Conservation (phyloP, 2,888 invertebrate genomes). For the Fragum sueziense region DNA sequence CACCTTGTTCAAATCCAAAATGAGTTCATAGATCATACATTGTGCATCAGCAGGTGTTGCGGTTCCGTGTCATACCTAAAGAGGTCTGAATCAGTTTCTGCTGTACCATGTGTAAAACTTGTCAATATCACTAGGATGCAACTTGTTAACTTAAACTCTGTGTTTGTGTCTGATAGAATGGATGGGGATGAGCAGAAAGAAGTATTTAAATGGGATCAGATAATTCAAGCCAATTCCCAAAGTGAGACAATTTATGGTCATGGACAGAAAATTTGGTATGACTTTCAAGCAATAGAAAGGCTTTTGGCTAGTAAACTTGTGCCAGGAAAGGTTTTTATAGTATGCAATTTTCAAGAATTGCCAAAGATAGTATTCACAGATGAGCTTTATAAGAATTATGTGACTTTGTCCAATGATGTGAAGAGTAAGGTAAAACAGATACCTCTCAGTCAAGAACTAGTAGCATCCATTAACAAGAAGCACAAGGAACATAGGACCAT, state of each 20-base stretch:
- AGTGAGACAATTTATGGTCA: constrained; percentile 48
- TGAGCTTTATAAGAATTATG: constrained; percentile 62
- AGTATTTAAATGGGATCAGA: constrained; percentile 31
- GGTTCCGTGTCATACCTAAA: constrained; percentile 38
- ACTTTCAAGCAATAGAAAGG: constrained; percentile 60
- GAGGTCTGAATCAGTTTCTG: constrained; percentile 9
- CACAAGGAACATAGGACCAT: constrained; percentile 36
- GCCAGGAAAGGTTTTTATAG: constrained; percentile 42
- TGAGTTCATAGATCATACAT: constrained; percentile 46
- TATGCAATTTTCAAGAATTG: constrained; percentile 16
- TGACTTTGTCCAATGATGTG: constrained; percentile 43
- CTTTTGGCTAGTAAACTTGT: constrained; percentile 44
- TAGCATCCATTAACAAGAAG: constrained; percentile 34
- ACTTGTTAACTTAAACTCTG: background rate
- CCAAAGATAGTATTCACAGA: constrained; percentile 58
- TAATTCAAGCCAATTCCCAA: constrained; percentile 50
- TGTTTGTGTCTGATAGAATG: too few relatives aligned
- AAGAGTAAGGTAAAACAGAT: constrained; percentile 41
- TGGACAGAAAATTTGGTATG: constrained; percentile 51
- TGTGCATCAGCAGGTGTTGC: constrained; percentile 23
- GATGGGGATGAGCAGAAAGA: background rate
- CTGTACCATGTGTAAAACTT: constrained; percentile 29
- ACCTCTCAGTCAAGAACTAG: constrained; percentile 45
- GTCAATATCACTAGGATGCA: constrained; percentile 33
- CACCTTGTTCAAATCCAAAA: constrained; percentile 56